Evolutionary conservation across 2,113 vertebrate genomes (phyloP), one percentile per base, ranked within the genome.

Genomic region (Xyrauchen texanus): DNA sequence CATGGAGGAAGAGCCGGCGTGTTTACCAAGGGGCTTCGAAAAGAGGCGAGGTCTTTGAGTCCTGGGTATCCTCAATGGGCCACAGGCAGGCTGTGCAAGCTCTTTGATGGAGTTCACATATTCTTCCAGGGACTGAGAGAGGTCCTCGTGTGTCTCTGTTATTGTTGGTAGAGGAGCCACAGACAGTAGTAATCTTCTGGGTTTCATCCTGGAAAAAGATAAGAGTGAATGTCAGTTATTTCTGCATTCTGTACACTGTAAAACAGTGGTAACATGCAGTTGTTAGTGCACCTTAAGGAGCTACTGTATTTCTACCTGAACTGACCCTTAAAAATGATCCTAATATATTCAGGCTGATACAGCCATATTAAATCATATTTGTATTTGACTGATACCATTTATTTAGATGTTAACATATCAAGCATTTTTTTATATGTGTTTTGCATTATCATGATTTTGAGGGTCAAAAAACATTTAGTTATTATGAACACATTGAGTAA

Each of bases 71-170:
- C 91, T 85, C 75, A 88, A 86, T 1, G 90, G 90, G 46, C 90
- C 88, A 0, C 78, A 89, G 82, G 85, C 85, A 4, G 93, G 86
- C 4, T 85, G 44, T 10, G 93, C 92, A 4, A 94, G 88, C n/a
- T 91, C 90, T 85, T 91, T 90, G 66, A 93, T 93, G 7, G 92
- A 91, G 63, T 13, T 89, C 75, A 91, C 87, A 77, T 94, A 94
- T 67, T 93, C 93, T 7, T 94, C 91, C 44, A 88, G 78, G 51
- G 91, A 91, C 80, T 90, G 90, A 7, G 87, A 68, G 49, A 78
- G 65, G 78, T 93, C 92, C 88, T 94, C 93, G 0, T 91, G 87
- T 0, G 82, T 89, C 86, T 94, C 93, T 0, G 86, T 90, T 55
- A 94, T 94, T 46, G 93, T 93, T 49, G 93, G 93, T 60, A 94